Evolutionary conservation across 2,888 invertebrate genomes (phyloP).

Genomic region (Cordilura impudica): DNA sequence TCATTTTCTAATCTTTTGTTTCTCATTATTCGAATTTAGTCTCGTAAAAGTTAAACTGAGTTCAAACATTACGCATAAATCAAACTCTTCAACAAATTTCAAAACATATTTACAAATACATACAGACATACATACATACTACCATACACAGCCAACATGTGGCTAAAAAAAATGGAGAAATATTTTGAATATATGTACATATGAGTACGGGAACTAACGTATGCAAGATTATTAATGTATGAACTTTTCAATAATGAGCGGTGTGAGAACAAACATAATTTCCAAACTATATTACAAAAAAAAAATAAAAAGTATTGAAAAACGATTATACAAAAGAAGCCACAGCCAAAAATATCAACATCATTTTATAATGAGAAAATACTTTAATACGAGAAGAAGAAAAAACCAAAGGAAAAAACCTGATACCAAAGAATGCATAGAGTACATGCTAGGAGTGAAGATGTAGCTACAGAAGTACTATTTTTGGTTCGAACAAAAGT

Average conservation of each 20-base stretch:
- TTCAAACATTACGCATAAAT: slow-evolving; percentile 13
- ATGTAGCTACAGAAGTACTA: background rate
- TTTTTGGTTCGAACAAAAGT: too few relatives aligned
- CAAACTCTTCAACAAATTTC: background rate
- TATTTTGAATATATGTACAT: background rate
- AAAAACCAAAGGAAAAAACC: background rate
- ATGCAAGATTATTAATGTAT: slow-evolving; percentile 13
- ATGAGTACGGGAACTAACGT: background rate
- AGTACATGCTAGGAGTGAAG: background rate
- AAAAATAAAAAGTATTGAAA: background rate
- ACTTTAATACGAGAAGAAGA: background rate
- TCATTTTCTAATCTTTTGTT: background rate
- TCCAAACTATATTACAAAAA: background rate
- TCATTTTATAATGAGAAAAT: slow-evolving; percentile 11
- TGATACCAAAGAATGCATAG: slow-evolving; percentile 26
- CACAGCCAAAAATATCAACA: slow-evolving; percentile 8
- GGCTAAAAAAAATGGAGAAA: too few relatives aligned
- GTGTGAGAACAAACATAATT: slow-evolving; percentile 23
- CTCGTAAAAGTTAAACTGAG: slow-evolving; percentile 1
- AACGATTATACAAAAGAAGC: background rate
- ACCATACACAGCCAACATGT: too few relatives aligned
- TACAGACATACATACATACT: background rate
- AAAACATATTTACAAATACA: background rate
- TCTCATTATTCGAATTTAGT: slow-evolving; percentile 24
- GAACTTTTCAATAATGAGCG: slow-evolving; percentile 28